These are phyloP conservation scores for Camponotus floridanus DNA, from an alignment of 1,140 invertebrate species.

Conservation along the genomic window DNA sequence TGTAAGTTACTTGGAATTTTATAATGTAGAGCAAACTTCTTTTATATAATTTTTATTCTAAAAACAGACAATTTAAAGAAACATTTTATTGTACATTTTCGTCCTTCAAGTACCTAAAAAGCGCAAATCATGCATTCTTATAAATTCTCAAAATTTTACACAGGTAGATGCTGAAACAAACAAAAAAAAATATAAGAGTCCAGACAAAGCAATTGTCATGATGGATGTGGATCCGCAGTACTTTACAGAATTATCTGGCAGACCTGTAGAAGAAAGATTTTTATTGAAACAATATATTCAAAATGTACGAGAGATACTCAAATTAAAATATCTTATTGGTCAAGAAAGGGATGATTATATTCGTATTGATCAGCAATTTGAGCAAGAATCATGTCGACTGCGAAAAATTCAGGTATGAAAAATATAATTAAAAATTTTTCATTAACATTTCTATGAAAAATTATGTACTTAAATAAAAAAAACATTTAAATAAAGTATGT, in stretches of 20 bases:
- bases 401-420: slow-evolving; percentile 85
- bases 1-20: slow-evolving; percentile 66
- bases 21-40: background rate
- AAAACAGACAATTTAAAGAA: no score
- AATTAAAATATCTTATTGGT: slow-evolving; percentile 87
- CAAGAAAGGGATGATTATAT: slow-evolving; percentile 88
- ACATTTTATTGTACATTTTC: no score
- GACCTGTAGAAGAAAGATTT: slow-evolving; percentile 86
- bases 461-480: background rate
- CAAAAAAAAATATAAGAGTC: slow-evolving; percentile 66
- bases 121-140: background rate
- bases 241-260: slow-evolving; percentile 87
- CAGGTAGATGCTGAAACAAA: slow-evolving; percentile 75
- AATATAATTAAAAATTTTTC: background rate
- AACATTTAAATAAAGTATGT: background rate
- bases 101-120: no score
- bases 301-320: slow-evolving; percentile 86
- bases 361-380: slow-evolving; percentile 88
- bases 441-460: background rate
- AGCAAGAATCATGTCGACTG: slow-evolving; percentile 87
- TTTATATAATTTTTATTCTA: background rate
- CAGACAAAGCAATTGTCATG: slow-evolving; percentile 71
- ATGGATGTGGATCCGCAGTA: slow-evolving; percentile 88
- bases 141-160: background rate
- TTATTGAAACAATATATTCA: slow-evolving; percentile 87